Base-by-base conservation (phyloP, 2,113 vertebrate genomes). In the Scartelaos histophorus region DNA sequence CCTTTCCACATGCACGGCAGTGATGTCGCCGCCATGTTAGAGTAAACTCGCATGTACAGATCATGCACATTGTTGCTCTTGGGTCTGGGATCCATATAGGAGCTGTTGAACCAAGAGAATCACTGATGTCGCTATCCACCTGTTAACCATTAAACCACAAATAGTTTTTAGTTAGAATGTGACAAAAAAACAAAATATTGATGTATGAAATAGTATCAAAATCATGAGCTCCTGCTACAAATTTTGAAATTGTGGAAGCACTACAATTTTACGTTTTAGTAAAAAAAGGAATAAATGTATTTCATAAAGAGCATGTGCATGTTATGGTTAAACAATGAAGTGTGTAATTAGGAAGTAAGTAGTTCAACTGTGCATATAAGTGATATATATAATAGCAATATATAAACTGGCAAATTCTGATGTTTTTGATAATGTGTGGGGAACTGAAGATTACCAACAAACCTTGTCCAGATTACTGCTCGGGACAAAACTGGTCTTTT, bases 31-130 rank as follows among this genome's bases (percentile, higher is more conserved):
- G 95, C 97, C 97, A 99, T 0, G 97, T 97, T 61, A 98, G 78
- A 0, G 96, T 97, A 89, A 99, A 99, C 87, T 99, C 97, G 73
- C 95, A 97, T 0, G 96, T 97, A 79, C 98, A 99, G 73, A 98
- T 94, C 98, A 99, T 99, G 74, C 98, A 99, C 97, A 99, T 99
- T 0, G 97, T 98, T 80, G 94, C 93, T 71, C 98, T 93, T 0
- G 92, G 95, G 70, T 99, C 98, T 25, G 98, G 98, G 82, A 99
- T 96, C 98, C 98, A 99, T 79, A 99, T 98, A 0, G 98, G 97
- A 75, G 98, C 98, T 86, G 97, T 99, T 68, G 96, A 94, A 25
- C 98, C 98, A 68, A 99, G 86, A 0, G 94, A 90, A 79, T 92
- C 93, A 0, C 91, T 92, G 74, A 93, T 93, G 5, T 87, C 92